Evolutionary conservation across 1,140 invertebrate species (phyloP).

Genomic region (Lasioglossum baleicum): DNA sequence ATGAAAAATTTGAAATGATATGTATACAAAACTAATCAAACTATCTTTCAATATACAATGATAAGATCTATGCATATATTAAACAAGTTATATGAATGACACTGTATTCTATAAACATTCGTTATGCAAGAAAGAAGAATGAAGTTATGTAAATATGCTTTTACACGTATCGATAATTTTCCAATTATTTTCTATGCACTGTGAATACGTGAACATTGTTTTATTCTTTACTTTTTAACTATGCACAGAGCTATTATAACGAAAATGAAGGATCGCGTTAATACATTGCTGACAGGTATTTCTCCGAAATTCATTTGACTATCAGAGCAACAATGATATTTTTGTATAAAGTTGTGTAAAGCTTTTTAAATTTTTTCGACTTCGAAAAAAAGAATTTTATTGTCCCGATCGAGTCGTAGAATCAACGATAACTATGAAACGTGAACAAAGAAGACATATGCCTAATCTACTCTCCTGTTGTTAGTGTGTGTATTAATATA

Average conservation of each 20-base stretch:
- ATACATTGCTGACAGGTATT: conserved; percentile 21
- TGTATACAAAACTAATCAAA: conserved; percentile 19
- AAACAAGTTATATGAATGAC: neutral
- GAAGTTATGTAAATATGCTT: conserved; percentile 51
- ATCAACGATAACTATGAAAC: neutral
- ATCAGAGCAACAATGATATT: neutral
- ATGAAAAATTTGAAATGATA: conserved; percentile 29
- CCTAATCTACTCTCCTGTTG: conserved; percentile 12
- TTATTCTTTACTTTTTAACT: neutral
- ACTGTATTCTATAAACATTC: neutral
- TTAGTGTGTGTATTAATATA: conserved; percentile 26
- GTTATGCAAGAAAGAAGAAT: conserved; percentile 11
- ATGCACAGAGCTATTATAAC: conserved; percentile 2
- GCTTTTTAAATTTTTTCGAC: neutral
- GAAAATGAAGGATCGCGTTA: conserved; percentile 6
- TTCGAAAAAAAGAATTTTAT: neutral
- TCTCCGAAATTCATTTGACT: neutral
- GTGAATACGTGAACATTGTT: conserved; percentile 11
- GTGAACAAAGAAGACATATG: neutral
- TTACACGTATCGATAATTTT: neutral
- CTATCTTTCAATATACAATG: conserved; percentile 11
- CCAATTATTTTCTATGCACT: conserved; percentile 10
- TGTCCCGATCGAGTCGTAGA: neutral
- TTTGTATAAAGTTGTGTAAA: neutral
- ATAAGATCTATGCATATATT: neutral